Evolutionary conservation across 2,888 invertebrate genomes (phyloP).

Genomic region (Agrotis puta): DNA sequence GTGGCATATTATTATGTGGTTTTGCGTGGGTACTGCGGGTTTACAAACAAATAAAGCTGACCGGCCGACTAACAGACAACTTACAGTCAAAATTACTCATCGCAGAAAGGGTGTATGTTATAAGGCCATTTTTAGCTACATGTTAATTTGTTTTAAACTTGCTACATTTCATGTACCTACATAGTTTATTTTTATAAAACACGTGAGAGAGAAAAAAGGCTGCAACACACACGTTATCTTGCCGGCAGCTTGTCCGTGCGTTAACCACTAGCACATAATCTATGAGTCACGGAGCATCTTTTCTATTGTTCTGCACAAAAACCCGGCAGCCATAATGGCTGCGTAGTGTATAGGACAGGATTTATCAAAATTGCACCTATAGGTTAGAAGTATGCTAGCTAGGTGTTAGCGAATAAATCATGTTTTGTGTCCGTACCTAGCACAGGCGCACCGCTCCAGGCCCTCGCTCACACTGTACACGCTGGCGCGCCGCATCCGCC

Average conservation of each 20-base stretch:
- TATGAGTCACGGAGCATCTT: not conserved
- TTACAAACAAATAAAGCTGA: conserved; percentile 13
- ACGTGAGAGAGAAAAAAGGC: not conserved
- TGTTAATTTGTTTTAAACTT: not conserved
- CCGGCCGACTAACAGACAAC: conserved; percentile 1
- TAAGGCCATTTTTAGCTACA: not conserved
- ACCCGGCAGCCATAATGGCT: not conserved
- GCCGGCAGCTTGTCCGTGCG: not conserved
- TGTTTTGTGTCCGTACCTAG: conserved; percentile 74
- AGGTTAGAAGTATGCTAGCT: not conserved
- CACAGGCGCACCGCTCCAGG: conserved; percentile 88
- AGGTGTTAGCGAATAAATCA: too few species aligned
- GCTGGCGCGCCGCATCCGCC: conserved; percentile 88
- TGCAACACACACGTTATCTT: not conserved
- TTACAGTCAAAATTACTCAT: not conserved
- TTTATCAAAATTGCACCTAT: not conserved
- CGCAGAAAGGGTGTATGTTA: not conserved
- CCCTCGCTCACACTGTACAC: conserved; percentile 89
- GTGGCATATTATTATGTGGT: not conserved
- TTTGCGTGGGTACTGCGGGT: not conserved
- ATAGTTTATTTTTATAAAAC: not conserved
- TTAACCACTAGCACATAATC: not conserved
- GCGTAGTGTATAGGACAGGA: not conserved
- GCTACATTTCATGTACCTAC: not conserved
- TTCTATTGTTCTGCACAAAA: not conserved